Evolutionary conservation across 2,888 invertebrate genomes (phyloP).

Genomic region (Cerceris ruficornis): DNA sequence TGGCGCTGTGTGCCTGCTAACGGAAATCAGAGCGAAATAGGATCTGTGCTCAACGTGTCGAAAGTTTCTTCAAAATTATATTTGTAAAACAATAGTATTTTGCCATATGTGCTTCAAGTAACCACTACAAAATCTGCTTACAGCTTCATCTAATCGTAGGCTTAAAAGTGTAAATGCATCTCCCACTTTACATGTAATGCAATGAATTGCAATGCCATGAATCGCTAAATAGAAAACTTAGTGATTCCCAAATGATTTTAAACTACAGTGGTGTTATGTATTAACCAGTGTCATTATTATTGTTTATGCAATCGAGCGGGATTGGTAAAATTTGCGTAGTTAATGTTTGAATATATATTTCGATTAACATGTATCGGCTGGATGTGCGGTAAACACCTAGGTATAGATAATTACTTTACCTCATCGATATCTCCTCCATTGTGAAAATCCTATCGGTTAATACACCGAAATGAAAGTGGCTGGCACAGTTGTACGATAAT

Average conservation of each 20-base stretch:
- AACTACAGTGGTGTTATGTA: not conserved
- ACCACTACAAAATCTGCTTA: too few species aligned
- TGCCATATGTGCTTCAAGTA: too few species aligned
- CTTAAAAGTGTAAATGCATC: too few species aligned
- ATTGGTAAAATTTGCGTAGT: not conserved
- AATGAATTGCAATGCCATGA: not conserved
- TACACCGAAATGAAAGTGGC: slow-evolving; percentile 19
- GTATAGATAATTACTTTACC: slow-evolving; percentile 2
- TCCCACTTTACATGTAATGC: too few species aligned
- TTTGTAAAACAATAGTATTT: too few species aligned
- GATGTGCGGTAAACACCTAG: slow-evolving; percentile 10
- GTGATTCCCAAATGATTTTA: not conserved
- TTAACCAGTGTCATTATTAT: not conserved
- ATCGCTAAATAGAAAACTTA: not conserved
- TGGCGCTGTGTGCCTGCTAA: too few species aligned
- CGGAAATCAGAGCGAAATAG: too few species aligned
- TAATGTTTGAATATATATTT: not conserved
- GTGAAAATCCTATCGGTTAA: slow-evolving; percentile 13
- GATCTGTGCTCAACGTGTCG: too few species aligned
- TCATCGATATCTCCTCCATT: slow-evolving; percentile 22
- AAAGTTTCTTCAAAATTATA: too few species aligned
- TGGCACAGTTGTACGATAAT: slow-evolving; percentile 13
- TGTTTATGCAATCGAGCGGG: not conserved
- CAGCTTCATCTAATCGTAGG: too few species aligned
- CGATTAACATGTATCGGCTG: not conserved